A percentile compares a stretch with the other conserved stretches of the same genome.
phyloP scores from a whole-genome alignment of 2,113 vertebrate genomes.

The Phalacrocorax aristotelis region DNA sequence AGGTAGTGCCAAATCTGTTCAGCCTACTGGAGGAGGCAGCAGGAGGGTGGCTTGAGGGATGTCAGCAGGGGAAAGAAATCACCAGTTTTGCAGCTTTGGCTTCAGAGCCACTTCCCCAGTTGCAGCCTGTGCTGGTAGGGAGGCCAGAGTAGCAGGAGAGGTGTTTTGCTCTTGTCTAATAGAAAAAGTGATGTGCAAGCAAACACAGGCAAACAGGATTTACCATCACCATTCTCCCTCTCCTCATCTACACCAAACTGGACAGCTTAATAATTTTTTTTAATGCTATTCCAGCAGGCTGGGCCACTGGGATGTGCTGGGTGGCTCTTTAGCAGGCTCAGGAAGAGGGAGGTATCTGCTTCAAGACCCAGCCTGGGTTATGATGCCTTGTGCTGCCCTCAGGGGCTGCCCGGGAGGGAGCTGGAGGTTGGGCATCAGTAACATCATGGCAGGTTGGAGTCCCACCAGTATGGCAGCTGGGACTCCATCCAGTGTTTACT shows the following conservation, averaged over 20 bases:
- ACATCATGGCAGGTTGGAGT: rapidly evolving
- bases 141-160: neutral
- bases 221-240: neutral
- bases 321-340: neutral
- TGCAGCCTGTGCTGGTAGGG: neutral
- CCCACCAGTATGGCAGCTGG: neutral
- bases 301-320: neutral
- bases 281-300: neutral
- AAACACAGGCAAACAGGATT: neutral
- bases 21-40: neutral
- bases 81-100: neutral
- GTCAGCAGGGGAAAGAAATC: neutral
- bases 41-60: neutral
- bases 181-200: neutral
- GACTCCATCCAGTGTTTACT: neutral
- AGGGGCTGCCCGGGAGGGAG: neutral
- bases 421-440: neutral
- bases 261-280: neutral
- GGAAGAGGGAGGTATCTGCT: neutral
- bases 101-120: neutral
- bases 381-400: neutral
- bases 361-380: neutral
- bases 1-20: neutral
- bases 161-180: neutral
- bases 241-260: neutral